A percentile compares a stretch with the other conserved stretches of the same genome.
phyloP scores from a whole-genome alignment of 2,888 invertebrate species.

The Campopleginae sp. region DNA sequence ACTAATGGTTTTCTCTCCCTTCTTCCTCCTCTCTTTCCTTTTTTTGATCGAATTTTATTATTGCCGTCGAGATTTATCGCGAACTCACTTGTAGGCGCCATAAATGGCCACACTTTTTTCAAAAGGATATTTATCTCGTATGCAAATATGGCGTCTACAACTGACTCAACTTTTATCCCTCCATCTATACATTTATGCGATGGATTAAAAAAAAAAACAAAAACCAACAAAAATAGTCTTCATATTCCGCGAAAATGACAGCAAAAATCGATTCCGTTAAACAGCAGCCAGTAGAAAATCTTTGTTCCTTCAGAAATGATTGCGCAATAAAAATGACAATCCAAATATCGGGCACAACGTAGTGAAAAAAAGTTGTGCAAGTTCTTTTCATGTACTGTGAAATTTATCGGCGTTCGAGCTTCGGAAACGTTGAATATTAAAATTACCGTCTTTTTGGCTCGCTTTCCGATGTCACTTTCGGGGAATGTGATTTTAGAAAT shows the following conservation, averaged over 20 bases:
- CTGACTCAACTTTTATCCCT: not conserved
- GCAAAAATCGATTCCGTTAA: not conserved
- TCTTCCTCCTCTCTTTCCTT: not conserved
- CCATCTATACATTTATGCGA: constrained; percentile 9
- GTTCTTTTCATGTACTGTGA: not conserved
- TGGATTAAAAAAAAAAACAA: constrained; percentile 23
- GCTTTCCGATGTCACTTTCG: constrained; percentile 28
- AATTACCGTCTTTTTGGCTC: constrained; percentile 4
- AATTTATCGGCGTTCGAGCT: not conserved
- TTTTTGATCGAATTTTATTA: constrained; percentile 65
- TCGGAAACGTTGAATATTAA: not conserved
- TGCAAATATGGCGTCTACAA: constrained; percentile 34
- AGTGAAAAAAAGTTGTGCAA: not conserved
- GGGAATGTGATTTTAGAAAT: not conserved
- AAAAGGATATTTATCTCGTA: not conserved
- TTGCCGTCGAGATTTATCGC: constrained; percentile 59
- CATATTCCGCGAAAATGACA: not conserved
- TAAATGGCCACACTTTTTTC: constrained; percentile 2
- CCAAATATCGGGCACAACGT: not conserved
- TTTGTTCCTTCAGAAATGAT: not conserved
- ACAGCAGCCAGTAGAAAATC: not conserved
- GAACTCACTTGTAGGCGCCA: constrained; percentile 27
- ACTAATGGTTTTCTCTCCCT: constrained; percentile 47
- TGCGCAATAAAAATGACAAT: not conserved
- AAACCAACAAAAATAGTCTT: not conserved